Conservation (phyloP, 2,888 invertebrate genomes). For the Sussaba pulchella region DNA sequence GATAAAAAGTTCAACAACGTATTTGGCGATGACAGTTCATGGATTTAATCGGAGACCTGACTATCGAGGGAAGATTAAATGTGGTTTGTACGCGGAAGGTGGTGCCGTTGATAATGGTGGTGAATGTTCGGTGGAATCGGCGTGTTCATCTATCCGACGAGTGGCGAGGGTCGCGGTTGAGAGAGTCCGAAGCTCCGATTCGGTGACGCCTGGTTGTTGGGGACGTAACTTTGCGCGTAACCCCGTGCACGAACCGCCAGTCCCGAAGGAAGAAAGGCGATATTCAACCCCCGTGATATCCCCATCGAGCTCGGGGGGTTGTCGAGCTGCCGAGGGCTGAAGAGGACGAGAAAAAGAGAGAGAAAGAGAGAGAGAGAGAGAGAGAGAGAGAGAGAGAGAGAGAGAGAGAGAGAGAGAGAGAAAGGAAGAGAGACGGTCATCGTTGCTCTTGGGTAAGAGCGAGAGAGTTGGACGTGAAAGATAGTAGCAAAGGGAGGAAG, state of each 20-base stretch:
- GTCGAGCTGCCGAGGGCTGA: slow-evolving; percentile 46
- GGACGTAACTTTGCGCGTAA: slow-evolving; percentile 67
- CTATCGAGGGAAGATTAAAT: slow-evolving; percentile 32
- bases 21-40: slow-evolving; percentile 50
- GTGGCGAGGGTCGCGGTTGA: slow-evolving; percentile 46
- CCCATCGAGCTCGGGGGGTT: slow-evolving; percentile 41
- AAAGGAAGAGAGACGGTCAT: slow-evolving; percentile 21
- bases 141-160: slow-evolving; percentile 63
- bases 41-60: slow-evolving; percentile 57
- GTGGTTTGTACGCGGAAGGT: slow-evolving; percentile 55
- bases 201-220: slow-evolving; percentile 66
- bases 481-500: slow-evolving; percentile 54
- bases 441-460: slow-evolving; percentile 46
- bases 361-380: too few relatives aligned
- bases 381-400: too few relatives aligned
- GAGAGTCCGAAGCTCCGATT: slow-evolving; percentile 60
- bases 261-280: slow-evolving; percentile 53
- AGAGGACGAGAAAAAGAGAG: slow-evolving; percentile 53
- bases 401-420: too few relatives aligned
- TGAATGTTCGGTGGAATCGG: slow-evolving; percentile 58
- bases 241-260: slow-evolving; percentile 51
- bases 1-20: too few relatives aligned
- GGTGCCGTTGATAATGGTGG: slow-evolving; percentile 53
- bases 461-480: slow-evolving; percentile 36
- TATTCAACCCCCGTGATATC: slow-evolving; percentile 65